A percentile compares a stretch with the other conserved stretches of the same genome.
phyloP scores from a whole-genome alignment of 2,113 vertebrate genomes.

The Rhagologus leucostigma region DNA sequence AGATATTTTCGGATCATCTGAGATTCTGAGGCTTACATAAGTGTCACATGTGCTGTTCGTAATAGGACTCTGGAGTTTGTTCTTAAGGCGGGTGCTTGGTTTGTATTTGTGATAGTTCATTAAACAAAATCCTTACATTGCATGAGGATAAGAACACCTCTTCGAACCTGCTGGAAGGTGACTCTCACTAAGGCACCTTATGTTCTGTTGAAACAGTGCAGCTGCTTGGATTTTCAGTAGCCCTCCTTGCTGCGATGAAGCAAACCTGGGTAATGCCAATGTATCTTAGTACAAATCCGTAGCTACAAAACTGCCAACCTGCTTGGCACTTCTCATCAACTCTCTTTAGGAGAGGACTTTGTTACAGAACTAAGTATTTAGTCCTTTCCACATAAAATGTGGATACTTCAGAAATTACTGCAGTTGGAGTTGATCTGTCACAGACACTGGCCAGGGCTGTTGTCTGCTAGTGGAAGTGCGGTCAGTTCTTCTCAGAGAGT shows the following conservation, averaged over 20 bases:
- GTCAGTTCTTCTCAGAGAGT: neutral
- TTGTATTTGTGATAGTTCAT: neutral
- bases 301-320: neutral
- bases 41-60: neutral
- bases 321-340: neutral
- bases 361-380: neutral
- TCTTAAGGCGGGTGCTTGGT: neutral
- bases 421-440: neutral
- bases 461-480: neutral
- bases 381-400: neutral
- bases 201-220: neutral
- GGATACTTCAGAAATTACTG: neutral
- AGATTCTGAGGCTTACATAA: conserved; percentile 10
- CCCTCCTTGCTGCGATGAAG: neutral
- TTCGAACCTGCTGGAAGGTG: neutral
- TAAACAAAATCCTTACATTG: neutral
- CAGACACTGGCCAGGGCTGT: neutral
- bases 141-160: neutral
- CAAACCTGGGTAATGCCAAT: neutral
- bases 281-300: neutral
- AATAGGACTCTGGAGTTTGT: conserved; percentile 16
- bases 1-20: neutral
- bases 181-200: neutral
- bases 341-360: neutral
- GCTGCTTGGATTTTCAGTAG: neutral